These are phyloP conservation scores for Nansenia antarctica DNA, from an alignment of 2,113 vertebrate species.

Conservation along the genomic window DNA sequence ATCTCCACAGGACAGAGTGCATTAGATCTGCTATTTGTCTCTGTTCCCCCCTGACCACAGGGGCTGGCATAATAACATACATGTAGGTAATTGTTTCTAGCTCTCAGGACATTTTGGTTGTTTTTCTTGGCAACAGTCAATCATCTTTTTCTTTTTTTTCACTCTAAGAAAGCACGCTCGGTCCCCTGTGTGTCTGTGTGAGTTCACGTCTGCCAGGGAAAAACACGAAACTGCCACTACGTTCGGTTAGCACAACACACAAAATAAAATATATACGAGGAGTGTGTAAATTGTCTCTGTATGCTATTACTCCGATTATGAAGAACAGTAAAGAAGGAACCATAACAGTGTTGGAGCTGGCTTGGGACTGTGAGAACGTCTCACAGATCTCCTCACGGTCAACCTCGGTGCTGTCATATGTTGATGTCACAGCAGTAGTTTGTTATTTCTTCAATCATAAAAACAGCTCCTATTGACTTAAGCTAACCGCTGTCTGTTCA, in stretches of 20 bases:
- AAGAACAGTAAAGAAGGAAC: constrained; percentile 23
- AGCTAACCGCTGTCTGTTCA: neutral
- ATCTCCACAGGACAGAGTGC: constrained; percentile 63
- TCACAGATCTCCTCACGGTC: neutral
- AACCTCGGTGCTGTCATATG: neutral
- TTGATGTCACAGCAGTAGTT: neutral
- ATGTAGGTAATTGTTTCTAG: constrained; percentile 69
- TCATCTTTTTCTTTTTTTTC: constrained; percentile 49
- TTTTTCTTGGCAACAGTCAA: constrained; percentile 68
- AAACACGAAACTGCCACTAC: constrained; percentile 25
- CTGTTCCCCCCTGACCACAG: constrained; percentile 63
- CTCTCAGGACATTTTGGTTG: constrained; percentile 56
- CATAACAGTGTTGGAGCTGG: constrained; percentile 20
- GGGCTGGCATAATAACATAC: constrained; percentile 62
- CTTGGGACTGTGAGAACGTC: neutral
- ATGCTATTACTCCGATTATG: constrained; percentile 16
- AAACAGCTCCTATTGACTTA: neutral
- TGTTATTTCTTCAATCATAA: constrained; percentile 17
- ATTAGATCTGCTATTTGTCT: constrained; percentile 65
- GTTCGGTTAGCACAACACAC: constrained; percentile 41
- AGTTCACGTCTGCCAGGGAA: constrained; percentile 49
- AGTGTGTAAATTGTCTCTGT: constrained; percentile 15
- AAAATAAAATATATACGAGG: constrained; percentile 32
- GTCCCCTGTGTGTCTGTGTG: constrained; percentile 47
- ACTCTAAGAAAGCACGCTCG: constrained; percentile 45